Conservation (phyloP, 2,888 invertebrate genomes). For the Agrypnus murinus region DNA sequence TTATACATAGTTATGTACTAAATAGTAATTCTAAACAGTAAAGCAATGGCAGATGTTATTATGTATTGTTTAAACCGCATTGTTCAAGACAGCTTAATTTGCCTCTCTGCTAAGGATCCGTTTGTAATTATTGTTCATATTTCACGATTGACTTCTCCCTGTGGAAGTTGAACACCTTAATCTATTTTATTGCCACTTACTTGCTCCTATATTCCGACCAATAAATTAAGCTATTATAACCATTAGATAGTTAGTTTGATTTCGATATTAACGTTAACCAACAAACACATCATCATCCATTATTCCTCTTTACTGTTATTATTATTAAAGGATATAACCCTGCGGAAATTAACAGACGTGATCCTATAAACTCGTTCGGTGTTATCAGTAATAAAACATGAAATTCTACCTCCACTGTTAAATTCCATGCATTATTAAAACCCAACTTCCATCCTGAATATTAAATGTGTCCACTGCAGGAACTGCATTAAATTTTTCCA, state of each 20-base stretch:
- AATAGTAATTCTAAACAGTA: too few relatives aligned
- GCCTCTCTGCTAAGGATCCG: too few relatives aligned
- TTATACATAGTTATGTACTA: too few relatives aligned
- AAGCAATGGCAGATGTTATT: too few relatives aligned
- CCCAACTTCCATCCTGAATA: slow-evolving; percentile 48
- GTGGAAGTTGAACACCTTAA: too few relatives aligned
- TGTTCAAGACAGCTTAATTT: too few relatives aligned
- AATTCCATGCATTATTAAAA: slow-evolving; percentile 53
- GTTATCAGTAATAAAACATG: slow-evolving; percentile 63
- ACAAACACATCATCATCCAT: slow-evolving; percentile 51
- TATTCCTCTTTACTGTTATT: slow-evolving; percentile 54
- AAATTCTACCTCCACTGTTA: slow-evolving; percentile 55
- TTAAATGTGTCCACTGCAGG: slow-evolving; percentile 46
- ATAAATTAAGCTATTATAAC: background rate
- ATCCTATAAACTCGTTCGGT: slow-evolving; percentile 61
- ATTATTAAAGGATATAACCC: slow-evolving; percentile 59
- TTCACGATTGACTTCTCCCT: too few relatives aligned
- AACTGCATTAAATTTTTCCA: slow-evolving; percentile 25
- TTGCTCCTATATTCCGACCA: background rate
- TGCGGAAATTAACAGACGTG: slow-evolving; percentile 64
- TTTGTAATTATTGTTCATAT: too few relatives aligned
- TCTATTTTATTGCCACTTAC: background rate
- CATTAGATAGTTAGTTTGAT: slow-evolving; percentile 24
- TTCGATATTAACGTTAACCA: slow-evolving; percentile 35
- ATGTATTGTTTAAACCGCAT: too few relatives aligned